A percentile compares a stretch with the other conserved stretches of the same genome.
Conservation (phyloP, 2,888 invertebrate genomes). For the Volucella bombylans region DNA sequence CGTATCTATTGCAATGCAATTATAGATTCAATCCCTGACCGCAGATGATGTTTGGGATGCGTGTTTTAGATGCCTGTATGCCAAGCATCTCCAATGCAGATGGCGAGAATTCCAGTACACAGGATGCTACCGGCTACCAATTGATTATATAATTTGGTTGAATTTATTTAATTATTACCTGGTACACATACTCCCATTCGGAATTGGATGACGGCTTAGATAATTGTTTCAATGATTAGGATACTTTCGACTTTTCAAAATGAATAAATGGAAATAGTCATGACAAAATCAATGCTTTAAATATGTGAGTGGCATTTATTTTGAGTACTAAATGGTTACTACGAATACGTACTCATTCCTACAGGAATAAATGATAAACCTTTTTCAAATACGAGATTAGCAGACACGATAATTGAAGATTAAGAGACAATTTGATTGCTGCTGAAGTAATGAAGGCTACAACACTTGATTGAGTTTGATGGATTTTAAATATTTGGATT, state of each 20-base stretch:
- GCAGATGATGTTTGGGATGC: slow-evolving; percentile 61
- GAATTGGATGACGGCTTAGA: background rate
- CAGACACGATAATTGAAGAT: slow-evolving; percentile 10
- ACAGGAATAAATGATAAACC: background rate
- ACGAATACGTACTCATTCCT: too few species aligned
- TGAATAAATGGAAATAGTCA: too few species aligned
- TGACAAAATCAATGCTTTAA: too few species aligned
- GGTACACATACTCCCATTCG: background rate
- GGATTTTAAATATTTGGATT: too few species aligned
- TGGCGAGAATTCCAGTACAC: slow-evolving; percentile 12
- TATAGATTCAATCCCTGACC: slow-evolving; percentile 66
- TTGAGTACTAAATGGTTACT: background rate
- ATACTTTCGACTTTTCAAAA: background rate
- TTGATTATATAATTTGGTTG: slow-evolving; percentile 34
- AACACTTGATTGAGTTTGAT: too few species aligned
- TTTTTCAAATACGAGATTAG: slow-evolving; percentile 5
- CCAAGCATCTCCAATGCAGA: slow-evolving; percentile 10
- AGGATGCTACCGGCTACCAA: background rate
- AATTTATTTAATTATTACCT: slow-evolving; percentile 37
- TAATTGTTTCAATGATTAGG: background rate
- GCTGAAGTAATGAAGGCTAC: too few species aligned
- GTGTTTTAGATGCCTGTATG: slow-evolving; percentile 30
- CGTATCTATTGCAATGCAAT: slow-evolving; percentile 61
- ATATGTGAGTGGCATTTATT: background rate
- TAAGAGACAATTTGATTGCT: too few species aligned